A percentile compares a stretch with the other conserved stretches of the same genome.
Evolutionary conservation across 2,113 vertebrate species (phyloP).

Genomic region (Gavia stellata): DNA sequence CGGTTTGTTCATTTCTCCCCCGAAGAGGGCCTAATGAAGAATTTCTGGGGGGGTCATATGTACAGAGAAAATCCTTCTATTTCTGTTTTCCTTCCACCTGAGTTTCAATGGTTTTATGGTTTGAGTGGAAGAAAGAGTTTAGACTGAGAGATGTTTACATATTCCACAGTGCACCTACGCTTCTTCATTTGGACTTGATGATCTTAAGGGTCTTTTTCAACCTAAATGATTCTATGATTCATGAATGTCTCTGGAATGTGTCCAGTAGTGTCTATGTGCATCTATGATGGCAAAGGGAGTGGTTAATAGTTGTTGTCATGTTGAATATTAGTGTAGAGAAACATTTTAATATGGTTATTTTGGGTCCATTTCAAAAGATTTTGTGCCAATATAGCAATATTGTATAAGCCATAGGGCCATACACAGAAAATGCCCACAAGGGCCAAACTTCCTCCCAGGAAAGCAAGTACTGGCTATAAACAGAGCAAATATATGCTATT

Average conservation of each 20-base stretch:
- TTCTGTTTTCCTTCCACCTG: background rate
- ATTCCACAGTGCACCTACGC: background rate
- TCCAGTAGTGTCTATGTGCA: background rate
- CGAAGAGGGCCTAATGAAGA: background rate
- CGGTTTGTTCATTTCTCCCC: background rate
- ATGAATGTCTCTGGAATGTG: background rate
- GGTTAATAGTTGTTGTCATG: background rate
- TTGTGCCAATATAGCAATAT: background rate
- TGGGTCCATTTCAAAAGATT: background rate
- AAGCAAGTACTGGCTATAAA: background rate
- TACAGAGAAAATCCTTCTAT: background rate
- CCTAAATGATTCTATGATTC: background rate
- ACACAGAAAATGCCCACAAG: background rate
- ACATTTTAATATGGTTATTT: background rate
- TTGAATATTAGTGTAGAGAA: background rate
- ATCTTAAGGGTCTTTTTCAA: background rate
- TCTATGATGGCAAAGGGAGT: background rate
- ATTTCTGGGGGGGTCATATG: background rate
- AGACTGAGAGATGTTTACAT: background rate
- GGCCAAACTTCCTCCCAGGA: too few species aligned
- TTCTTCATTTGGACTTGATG: background rate
- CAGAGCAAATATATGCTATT: background rate
- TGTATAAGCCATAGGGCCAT: background rate
- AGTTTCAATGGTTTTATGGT: background rate
- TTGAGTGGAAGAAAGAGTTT: background rate